phyloP scores from a whole-genome alignment of 2,888 invertebrate genomes.

The Onthophagus sagittarius region DNA sequence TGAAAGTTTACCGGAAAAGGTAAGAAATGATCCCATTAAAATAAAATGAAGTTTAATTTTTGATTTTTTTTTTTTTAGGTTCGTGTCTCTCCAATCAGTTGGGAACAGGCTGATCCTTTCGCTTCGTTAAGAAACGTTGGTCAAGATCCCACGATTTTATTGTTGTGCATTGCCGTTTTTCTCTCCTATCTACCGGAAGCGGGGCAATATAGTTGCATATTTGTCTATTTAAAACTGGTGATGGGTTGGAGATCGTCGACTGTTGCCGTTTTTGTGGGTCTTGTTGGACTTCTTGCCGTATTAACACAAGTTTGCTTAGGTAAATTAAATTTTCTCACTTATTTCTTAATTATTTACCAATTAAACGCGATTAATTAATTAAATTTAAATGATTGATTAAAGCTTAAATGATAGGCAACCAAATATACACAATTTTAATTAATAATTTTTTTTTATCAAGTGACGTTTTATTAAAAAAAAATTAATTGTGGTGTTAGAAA shows the following conservation, averaged over 20 bases:
- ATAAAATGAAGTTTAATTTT: not conserved
- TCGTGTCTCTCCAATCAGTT: conserved; percentile 78
- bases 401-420: too few species aligned
- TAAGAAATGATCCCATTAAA: conserved; percentile 36
- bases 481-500: too few species aligned
- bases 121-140: conserved; percentile 89
- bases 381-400: too few species aligned
- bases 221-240: conserved; percentile 94
- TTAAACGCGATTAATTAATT: too few species aligned
- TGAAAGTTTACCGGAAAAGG: conserved; percentile 95
- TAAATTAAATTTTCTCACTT: conserved; percentile 26
- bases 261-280: conserved; percentile 96
- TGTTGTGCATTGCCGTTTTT: conserved; percentile 96
- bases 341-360: not conserved
- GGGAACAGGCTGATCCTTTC: conserved; percentile 99
- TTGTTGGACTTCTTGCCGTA: conserved; percentile 94
- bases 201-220: conserved; percentile 99
- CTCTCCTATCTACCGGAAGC: conserved; percentile 97
- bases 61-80: conserved; percentile 32
- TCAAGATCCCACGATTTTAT: conserved; percentile 90
- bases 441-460: too few species aligned
- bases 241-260: conserved; percentile 94
- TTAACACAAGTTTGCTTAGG: conserved; percentile 86
- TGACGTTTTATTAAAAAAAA: too few species aligned
- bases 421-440: too few species aligned